Evolutionary conservation across 1,140 invertebrate genomes (phyloP), one percentile per base, ranked within the genome.

Genomic region (Lasaia peninsularis): DNA sequence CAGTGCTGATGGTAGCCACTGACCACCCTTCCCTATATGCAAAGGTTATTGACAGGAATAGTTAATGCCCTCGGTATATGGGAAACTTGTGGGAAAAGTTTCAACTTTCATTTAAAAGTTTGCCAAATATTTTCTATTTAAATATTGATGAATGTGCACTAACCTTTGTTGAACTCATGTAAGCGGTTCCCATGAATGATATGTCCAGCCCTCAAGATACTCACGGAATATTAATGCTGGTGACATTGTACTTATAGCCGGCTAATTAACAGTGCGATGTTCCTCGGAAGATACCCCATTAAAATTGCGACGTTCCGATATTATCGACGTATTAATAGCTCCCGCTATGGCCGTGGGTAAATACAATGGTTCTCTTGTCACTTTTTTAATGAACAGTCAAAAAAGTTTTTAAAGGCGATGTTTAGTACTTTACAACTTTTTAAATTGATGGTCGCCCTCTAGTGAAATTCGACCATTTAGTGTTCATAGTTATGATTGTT

Each of bases 291-390:
- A 20, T 44, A 44, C 18, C 37, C 37, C 37, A 48, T 48, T 48
- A 48, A 48, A 48, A 48, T 48, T 48, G 40, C 40, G 10, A 48
- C 40, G 18, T 21, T 48, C 40, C 40, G 40, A 48, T 48, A 48
- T 48, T 48, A 48, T 48, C 40, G 16, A 21, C 40, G 18, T 48
- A 48, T 48, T 48, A 48, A 48, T 48, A 48, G 40, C 40, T 18
- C 18, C 11, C 40, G 40, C 40, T 48, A 48, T 48, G 40, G 40
- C 40, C 40, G 40, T 48, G 40, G 40, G 40, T 48, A 48, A 48
- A 48, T 48, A 48, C 10, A 18, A 48, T 48, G 20, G 18, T 16
- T 21, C 18, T 48, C 40, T 48, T 21, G 9, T 20, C 40, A 11
- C 40, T 40, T 48, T 20, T 44, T 44, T 20, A 16, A 14, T 44